Conservation (phyloP, 2,797 vertebrate species). For the Channa striata region DNA sequence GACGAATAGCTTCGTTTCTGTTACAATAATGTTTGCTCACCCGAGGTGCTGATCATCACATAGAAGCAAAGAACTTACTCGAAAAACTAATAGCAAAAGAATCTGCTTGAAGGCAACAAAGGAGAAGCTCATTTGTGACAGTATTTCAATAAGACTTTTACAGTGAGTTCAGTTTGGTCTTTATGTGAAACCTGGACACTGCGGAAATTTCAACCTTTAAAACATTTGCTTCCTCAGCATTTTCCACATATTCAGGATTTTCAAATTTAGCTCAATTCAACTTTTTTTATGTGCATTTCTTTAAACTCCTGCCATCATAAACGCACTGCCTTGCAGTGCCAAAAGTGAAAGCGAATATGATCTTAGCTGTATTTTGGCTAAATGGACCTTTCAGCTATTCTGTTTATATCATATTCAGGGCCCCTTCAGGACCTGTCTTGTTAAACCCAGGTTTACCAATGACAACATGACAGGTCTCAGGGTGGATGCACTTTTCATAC, state of each 20-base stretch:
- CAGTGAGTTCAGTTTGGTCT: conserved; percentile 7
- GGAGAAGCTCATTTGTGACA: background rate
- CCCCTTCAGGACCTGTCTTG: no score
- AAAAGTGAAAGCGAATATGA: conserved; percentile 26
- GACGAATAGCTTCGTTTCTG: background rate
- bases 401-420: conserved; percentile 29
- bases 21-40: background rate
- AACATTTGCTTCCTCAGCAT: conserved; percentile 19
- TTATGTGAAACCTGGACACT: conserved; percentile 55
- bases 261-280: conserved; percentile 32
- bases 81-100: conserved; percentile 12
- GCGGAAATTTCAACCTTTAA: conserved; percentile 49
- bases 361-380: conserved; percentile 22
- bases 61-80: conserved; percentile 38
- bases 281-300: conserved; percentile 1
- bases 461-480: conserved; percentile 28
- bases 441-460: conserved; percentile 19
- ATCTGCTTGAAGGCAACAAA: conserved; percentile 7
- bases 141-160: no score
- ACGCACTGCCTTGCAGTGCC: conserved; percentile 2
- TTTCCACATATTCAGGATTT: conserved; percentile 26
- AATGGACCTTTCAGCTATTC: conserved; percentile 23
- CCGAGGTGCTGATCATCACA: conserved; percentile 21
- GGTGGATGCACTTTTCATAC: conserved; percentile 51
- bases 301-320: background rate